Evolutionary conservation across 30 jellyfish, hydroid and myxozoan species (phyloP).

Genomic region (Aurelia aurita complex sp. Pacific): DNA sequence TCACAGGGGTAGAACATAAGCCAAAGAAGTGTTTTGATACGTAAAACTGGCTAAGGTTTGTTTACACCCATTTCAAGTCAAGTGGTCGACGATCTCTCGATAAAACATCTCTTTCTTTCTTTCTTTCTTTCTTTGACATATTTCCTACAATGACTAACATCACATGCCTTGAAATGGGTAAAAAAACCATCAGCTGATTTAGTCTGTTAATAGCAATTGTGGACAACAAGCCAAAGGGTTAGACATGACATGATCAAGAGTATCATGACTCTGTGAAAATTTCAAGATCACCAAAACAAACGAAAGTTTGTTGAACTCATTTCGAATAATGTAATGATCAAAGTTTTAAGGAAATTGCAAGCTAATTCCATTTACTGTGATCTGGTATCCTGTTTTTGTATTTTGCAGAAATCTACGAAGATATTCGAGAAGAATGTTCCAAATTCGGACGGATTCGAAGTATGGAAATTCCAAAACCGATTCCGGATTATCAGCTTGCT

Average conservation of each 20-base stretch:
- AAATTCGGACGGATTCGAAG: constrained; percentile 91
- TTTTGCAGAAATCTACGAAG: constrained; percentile 88
- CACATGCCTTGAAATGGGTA: too few relatives aligned
- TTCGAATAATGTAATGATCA: too few relatives aligned
- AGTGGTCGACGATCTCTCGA: background rate
- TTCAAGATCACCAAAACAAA: background rate
- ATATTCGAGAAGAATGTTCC: constrained; percentile 96
- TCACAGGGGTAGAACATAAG: too few relatives aligned
- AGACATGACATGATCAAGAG: background rate
- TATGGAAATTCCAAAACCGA: constrained; percentile 97
- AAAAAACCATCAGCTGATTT: background rate
- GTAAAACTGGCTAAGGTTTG: too few relatives aligned
- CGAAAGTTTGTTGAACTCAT: background rate
- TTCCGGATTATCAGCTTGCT: constrained; percentile 66
- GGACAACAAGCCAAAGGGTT: background rate
- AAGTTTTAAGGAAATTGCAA: too few relatives aligned
- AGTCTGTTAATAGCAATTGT: background rate
- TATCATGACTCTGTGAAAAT: background rate
- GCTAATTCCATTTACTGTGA: too few relatives aligned
- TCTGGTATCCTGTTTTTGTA: background rate
- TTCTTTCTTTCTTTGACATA: too few relatives aligned
- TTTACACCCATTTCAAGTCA: background rate
- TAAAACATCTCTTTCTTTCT: background rate
- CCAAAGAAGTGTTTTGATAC: background rate
- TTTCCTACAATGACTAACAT: too few relatives aligned